These are phyloP conservation scores for Neria commutata DNA, from an alignment of 2,888 invertebrate genomes.

Conservation along the genomic window DNA sequence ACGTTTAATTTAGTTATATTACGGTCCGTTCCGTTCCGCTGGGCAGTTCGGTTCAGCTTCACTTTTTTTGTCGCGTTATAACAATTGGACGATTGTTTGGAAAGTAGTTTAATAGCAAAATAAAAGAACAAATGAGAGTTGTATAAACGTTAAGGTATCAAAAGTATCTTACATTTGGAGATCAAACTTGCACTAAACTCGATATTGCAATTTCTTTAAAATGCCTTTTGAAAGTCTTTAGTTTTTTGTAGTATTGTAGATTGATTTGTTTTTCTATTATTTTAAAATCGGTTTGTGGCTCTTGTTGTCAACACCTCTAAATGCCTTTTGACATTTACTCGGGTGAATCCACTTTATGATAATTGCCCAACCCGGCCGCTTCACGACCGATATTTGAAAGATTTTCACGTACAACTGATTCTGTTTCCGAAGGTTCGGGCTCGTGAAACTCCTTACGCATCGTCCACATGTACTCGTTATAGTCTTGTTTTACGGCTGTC, in stretches of 20 bases:
- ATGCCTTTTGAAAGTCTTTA: conserved; percentile 27
- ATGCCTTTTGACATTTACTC: conserved; percentile 54
- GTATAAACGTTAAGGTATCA: too few relatives aligned
- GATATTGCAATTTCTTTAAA: background rate
- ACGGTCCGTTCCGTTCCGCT: too few relatives aligned
- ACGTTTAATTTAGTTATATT: too few relatives aligned
- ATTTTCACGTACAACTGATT: conserved; percentile 68
- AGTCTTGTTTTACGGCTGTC: conserved; percentile 84
- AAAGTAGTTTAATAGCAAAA: too few relatives aligned
- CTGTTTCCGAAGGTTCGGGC: conserved; percentile 71
- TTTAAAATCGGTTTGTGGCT: background rate
- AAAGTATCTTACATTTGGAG: too few relatives aligned
- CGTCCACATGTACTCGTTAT: conserved; percentile 93
- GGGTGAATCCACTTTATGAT: conserved; percentile 61
- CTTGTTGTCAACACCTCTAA: too few relatives aligned
- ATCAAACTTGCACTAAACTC: conserved; percentile 2
- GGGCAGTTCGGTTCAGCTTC: too few relatives aligned
- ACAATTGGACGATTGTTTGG: too few relatives aligned
- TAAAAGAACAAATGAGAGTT: too few relatives aligned
- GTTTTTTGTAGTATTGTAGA: conserved; percentile 20
- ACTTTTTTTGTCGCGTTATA: too few relatives aligned
- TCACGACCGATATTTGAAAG: conserved; percentile 69
- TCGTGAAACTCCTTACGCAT: conserved; percentile 82
- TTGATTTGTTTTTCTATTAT: background rate
- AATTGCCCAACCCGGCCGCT: conserved; percentile 57